Evolutionary conservation across 2,113 vertebrate genomes (phyloP), one percentile per base, ranked within the genome.

Genomic region (Tyrannus savana): DNA sequence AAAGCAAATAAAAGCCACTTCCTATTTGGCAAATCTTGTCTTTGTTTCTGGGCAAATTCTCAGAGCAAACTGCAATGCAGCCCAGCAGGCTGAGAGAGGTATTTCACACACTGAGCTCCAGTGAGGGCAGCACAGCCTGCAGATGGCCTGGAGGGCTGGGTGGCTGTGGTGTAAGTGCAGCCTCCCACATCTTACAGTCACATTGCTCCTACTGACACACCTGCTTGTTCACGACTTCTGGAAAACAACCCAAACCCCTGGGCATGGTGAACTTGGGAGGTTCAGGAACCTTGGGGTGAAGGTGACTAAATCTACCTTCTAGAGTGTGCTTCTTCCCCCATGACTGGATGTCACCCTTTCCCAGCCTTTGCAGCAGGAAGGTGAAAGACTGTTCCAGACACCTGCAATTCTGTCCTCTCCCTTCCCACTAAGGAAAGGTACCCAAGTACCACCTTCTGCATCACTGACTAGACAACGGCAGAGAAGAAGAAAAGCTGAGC

Each of bases 1-100:
- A 84, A 83, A 71, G 64, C 52, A 90, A 87, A 74, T 74, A 55
- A 84, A 92, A 78, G n/a, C 53, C 80, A 58, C n/a, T 60, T 95
- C 52, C 47, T 77, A 33, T 84, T 39, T 81, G 39, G 47, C 42
- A 84, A 68, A 55, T 63, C 52, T 82, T 79, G 31, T n/a, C 50
- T 88, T 67, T 75, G 21, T 47, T 92, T 89, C 67, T 76, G 11
- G n/a, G 28, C 22, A 90, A 47, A 79, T 79, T 55, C 44, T 90
- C 47, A 82, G 82, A 83, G 66, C 66, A 90, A 62, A 76, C 55
- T 66, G 33, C 44, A 74, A 56, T 5, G 2, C 1, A 75, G 75
- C 68, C 67, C 67, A 88, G 59, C 63, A 88, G 55, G 33, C 84
- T n/a, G 39, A 66, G 35, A 81, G 52, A 63, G 49, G 5, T 16